Evolutionary conservation across 1,140 invertebrate species (phyloP).

Genomic region (Palaemon carinicauda): DNA sequence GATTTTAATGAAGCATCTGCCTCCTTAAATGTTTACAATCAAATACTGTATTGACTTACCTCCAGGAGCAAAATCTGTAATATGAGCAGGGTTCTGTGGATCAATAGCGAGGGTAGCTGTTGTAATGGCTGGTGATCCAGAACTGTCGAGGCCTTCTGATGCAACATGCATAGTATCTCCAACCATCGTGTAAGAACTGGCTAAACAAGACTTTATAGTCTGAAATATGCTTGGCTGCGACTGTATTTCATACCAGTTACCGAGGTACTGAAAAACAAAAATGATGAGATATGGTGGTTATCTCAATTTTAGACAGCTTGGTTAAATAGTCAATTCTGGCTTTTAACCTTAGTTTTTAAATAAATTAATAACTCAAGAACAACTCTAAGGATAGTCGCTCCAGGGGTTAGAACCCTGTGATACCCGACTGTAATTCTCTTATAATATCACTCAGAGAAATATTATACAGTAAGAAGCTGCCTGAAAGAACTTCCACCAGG

Average conservation of each 20-base stretch:
- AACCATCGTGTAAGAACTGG: background rate
- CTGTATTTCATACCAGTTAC: slow-evolving; percentile 26
- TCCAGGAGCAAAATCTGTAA: slow-evolving; percentile 7
- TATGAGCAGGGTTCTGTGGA: slow-evolving; percentile 11
- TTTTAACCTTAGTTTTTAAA: too few species aligned
- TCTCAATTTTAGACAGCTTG: too few species aligned
- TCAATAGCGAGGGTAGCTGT: background rate
- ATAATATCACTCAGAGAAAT: too few species aligned
- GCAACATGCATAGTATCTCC: background rate
- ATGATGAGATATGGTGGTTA: too few species aligned
- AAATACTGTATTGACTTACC: background rate
- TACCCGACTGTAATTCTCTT: too few species aligned
- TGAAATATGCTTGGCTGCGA: slow-evolving; percentile 28
- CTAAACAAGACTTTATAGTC: slow-evolving; percentile 3
- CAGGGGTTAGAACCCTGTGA: too few species aligned
- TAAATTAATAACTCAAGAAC: too few species aligned
- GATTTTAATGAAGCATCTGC: background rate
- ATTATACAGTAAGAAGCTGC: too few species aligned
- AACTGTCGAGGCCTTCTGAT: slow-evolving; percentile 8
- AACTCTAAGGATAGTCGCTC: too few species aligned
- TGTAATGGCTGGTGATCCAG: background rate
- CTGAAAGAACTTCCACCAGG: too few species aligned
- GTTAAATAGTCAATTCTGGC: too few species aligned
- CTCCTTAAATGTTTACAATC: too few species aligned
- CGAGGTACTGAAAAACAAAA: background rate